Evolutionary conservation across 1,140 invertebrate species (phyloP), one percentile per base, ranked within the genome.

Genomic region (Agrilus planipennis): DNA sequence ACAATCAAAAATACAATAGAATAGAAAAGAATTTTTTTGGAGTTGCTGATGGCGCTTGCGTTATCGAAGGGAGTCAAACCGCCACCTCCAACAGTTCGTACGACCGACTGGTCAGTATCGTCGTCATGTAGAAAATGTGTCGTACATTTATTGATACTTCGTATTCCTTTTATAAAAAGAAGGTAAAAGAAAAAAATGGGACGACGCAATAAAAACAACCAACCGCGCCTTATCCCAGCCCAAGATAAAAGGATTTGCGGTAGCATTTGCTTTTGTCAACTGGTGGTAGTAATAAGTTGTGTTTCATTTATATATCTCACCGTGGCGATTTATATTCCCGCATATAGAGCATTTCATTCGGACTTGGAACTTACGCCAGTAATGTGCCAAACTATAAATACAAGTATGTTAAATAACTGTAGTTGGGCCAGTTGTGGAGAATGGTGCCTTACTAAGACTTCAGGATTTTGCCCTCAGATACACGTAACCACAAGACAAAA

Each of bases 381-480:
- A 16, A 90, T 90, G 84, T 90, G 88, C 65, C 89, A 86, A 29
- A 90, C 88, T 11, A 81, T 83, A 18, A 69, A 82, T 9, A 81
- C 83, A 11, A 73, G 79, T 17, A 80, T 80, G 55, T 75, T 78
- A 50, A 84, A 88, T 44, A 82, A 76, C 55, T 89, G 85, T 56
- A 82, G 84, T 20, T 85, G 83, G 80, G 83, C 82, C 35, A 86
- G 84, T 16, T 91, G 88, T 54, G 83, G 84, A 0, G 88, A 92
- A 58, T 91, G 88, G 88, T 92, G 87, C 43, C 67, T 92, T 20
- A 89, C 85, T 44, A 90, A 90, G 55, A 85, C 84, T 0, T 84
- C 83, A 0, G 84, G 86, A 1, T 77, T 80, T 29, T 90, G 87
- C 64, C 79, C 84, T 4, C 85, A 90, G 54, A 89, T 92, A 45